Conservation (phyloP, 2,113 vertebrate species). For the Pungitius pungitius region DNA sequence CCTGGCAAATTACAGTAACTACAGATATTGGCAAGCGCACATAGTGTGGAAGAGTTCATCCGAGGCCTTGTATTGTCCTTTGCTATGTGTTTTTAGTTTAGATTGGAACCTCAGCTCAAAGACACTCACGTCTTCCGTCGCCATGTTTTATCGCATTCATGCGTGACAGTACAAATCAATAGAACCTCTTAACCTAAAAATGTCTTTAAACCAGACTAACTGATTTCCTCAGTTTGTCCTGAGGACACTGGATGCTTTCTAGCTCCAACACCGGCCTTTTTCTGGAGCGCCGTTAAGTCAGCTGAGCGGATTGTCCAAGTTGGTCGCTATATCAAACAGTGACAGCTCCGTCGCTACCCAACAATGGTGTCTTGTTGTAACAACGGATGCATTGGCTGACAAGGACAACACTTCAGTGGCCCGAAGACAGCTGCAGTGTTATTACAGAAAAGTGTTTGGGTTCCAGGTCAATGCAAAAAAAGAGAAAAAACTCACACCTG, state of each 20-base stretch:
- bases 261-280: neutral
- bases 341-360: conserved; percentile 22
- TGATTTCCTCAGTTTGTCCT: neutral
- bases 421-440: conserved; percentile 56
- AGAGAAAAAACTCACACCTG: conserved; percentile 2
- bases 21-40: neutral
- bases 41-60: neutral
- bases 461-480: conserved; percentile 1
- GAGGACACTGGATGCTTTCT: neutral
- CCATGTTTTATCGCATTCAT: conserved; percentile 14
- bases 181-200: too few relatives aligned
- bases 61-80: neutral
- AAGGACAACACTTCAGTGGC: conserved; percentile 46
- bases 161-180: conserved; percentile 28
- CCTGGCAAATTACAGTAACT: conserved; percentile 39
- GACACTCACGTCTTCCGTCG: neutral
- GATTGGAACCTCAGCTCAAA: conserved; percentile 4
- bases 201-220: neutral
- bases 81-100: neutral
- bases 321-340: conserved; percentile 11
- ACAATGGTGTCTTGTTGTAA: conserved; percentile 23
- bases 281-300: neutral
- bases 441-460: conserved; percentile 60
- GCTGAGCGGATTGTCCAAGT: conserved; percentile 9
- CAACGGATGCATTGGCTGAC: conserved; percentile 49